phyloP scores from a whole-genome alignment of 2,888 invertebrate genomes.

The Pedicia rivosa region DNA sequence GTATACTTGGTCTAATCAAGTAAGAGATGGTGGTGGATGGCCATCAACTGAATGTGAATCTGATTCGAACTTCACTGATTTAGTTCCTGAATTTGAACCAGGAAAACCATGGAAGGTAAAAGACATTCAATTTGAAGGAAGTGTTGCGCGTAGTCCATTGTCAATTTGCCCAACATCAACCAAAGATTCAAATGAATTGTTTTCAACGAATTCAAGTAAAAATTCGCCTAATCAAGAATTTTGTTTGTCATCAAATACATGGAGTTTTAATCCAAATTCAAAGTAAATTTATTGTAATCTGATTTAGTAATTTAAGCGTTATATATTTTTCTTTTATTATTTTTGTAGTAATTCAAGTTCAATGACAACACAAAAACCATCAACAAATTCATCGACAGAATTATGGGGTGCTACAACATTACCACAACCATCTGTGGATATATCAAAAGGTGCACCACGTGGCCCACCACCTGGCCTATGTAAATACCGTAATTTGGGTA shows the following conservation, averaged over 20 bases:
- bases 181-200: conserved; percentile 67
- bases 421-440: not conserved
- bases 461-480: conserved; percentile 54
- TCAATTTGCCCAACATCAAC: conserved; percentile 62
- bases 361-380: conserved; percentile 3
- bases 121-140: too few relatives aligned
- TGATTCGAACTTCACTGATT: conserved; percentile 56
- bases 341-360: not conserved
- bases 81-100: conserved; percentile 95
- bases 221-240: conserved; percentile 53
- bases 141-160: conserved; percentile 73
- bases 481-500: conserved; percentile 25
- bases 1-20: conserved; percentile 65
- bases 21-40: conserved; percentile 60
- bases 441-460: conserved; percentile 31
- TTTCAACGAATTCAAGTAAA: conserved; percentile 48
- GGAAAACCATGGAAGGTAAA: conserved; percentile 98
- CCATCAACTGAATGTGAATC: conserved; percentile 45
- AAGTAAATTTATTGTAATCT: too few relatives aligned
- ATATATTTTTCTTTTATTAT: too few relatives aligned
- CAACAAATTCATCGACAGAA: conserved; percentile 31
- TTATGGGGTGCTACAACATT: conserved; percentile 35
- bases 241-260: conserved; percentile 68
- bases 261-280: conserved; percentile 64
- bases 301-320: too few relatives aligned